phyloP scores from a whole-genome alignment of 2,113 vertebrate genomes.

The Sakesphorus luctuosus region DNA sequence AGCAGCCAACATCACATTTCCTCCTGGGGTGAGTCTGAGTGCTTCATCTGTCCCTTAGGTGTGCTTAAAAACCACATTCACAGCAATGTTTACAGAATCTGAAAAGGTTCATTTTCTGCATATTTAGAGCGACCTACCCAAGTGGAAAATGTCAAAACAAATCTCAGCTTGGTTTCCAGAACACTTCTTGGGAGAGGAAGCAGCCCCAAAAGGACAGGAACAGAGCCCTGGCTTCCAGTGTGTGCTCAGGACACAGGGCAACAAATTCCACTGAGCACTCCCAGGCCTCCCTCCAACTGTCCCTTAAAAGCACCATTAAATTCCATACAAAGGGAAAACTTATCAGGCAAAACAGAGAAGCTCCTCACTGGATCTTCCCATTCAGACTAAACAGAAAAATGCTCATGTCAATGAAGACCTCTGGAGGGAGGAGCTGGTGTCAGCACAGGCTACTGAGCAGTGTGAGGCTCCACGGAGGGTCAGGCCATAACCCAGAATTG shows the following conservation, averaged over 20 bases:
- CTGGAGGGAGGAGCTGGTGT: neutral
- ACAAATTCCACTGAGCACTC: neutral
- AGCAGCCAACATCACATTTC: neutral
- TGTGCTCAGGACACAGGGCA: neutral
- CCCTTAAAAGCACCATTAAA: neutral
- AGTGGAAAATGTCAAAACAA: conserved; percentile 22
- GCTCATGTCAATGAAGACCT: neutral
- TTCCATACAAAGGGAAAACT: neutral
- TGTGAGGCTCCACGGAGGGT: neutral
- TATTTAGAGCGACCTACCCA: conserved; percentile 12
- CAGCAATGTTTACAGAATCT: neutral
- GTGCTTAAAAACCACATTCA: neutral
- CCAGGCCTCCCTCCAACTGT: neutral
- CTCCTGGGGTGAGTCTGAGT: neutral
- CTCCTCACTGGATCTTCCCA: neutral
- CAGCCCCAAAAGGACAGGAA: neutral
- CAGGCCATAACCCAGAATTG: neutral
- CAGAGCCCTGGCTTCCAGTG: neutral
- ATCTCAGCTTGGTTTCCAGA: conserved; percentile 11
- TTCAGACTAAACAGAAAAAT: neutral
- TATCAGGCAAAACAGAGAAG: neutral
- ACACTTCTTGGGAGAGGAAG: neutral
- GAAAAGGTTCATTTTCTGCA: conserved; percentile 46
- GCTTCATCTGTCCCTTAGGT: neutral
- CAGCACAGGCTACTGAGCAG: neutral